Evolutionary conservation across 2,888 invertebrate genomes (phyloP).

Genomic region (Clitarchus hookeri): DNA sequence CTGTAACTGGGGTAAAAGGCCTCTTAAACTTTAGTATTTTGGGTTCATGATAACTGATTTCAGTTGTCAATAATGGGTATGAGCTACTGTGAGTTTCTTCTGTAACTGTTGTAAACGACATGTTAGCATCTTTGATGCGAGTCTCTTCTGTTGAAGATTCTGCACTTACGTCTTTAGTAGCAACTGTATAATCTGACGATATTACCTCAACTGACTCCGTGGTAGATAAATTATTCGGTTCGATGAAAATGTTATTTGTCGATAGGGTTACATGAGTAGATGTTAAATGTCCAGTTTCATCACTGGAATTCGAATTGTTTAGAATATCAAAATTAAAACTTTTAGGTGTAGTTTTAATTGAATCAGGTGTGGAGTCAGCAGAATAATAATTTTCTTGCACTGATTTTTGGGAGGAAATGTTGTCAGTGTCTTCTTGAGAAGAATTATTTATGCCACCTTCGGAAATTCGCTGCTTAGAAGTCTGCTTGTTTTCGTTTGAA

Average conservation of each 20-base stretch:
- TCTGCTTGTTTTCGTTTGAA: not conserved
- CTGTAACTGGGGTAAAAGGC: too few species aligned
- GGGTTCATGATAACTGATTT: too few species aligned
- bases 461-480: not conserved
- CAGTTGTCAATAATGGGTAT: too few species aligned
- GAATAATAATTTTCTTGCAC: not conserved
- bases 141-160: not conserved
- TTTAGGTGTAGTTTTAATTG: not conserved
- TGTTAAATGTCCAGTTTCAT: not conserved
- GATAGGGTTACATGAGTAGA: not conserved
- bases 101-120: not conserved
- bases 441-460: not conserved
- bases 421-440: not conserved
- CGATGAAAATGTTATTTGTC: not conserved
- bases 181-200: not conserved
- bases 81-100: not conserved
- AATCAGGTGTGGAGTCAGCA: not conserved
- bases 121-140: too few species aligned
- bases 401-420: not conserved
- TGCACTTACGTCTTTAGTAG: not conserved
- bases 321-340: not conserved
- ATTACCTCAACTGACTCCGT: not conserved
- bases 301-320: not conserved
- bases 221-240: not conserved
- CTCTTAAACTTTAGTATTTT: too few species aligned